Evolutionary conservation across 2,888 invertebrate species (phyloP), one percentile per base, ranked within the genome.

Genomic region (Philaethria dido): DNA sequence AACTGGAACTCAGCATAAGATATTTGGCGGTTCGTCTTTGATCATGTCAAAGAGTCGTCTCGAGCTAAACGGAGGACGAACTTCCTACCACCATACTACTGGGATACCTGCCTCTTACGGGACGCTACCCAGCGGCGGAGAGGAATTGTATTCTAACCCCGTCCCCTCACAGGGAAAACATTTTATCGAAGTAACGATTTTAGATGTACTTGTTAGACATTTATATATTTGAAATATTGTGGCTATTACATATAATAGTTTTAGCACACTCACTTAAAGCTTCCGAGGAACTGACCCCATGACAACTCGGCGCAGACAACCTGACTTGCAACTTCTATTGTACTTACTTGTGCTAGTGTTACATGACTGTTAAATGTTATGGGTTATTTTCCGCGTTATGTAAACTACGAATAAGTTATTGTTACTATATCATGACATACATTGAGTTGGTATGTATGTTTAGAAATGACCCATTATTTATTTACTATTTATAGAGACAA

Each of bases 271-370:
- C 60, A 20, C 20, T 9, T 11, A 18, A 8, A 20, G 16, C 62
- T 66, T 69, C 47, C 57, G 48, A 63, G 45, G 36, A 62, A 48
- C 20, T 63, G 66, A 66, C 66, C 69, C 47, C 47, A 54, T 22
- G 16, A 14, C 47, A 29, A 13, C 42, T 54, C 18, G n/a, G 4
- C 29, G 3, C 8, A 55, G 14, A 25, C 18, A 44, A 22, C n/a
- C 29, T 66, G 66, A 69, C 69, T 69, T 69, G 69, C 69, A 66
- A 25, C 4, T 69, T 69, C 60, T 42, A 63, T 66, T 69, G 66
- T 69, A 22, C 22, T 25, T 33, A 60, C 47, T 57, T 59, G 45
- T 57, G 55, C 18, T 42, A 20, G 29, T 11, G 47, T 66, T 65
- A 62, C 48, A 42, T 63, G 63, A 63, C n/a, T 6, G 18, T 29